Percentiles rank a stretch among this genome's conserved stretches.
phyloP scores from a whole-genome alignment of 2,113 vertebrate genomes.

The Abramis brama region DNA sequence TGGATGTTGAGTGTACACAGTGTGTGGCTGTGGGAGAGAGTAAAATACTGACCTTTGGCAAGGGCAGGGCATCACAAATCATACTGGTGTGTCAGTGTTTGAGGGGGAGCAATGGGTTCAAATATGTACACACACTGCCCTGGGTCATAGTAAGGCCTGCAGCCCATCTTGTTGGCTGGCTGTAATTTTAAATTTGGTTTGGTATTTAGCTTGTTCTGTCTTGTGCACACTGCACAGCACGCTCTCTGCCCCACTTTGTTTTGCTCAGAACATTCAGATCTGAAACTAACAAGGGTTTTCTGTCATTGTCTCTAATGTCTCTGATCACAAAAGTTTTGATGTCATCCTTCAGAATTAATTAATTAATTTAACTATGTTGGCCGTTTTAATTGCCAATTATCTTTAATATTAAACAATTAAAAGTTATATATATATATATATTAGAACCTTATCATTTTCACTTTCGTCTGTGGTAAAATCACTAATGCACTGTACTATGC shows the following conservation, averaged over 20 bases:
- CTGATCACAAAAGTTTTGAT: background rate
- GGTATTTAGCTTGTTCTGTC: background rate
- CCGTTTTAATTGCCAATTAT: background rate
- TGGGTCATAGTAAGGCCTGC: background rate
- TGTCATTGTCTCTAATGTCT: background rate
- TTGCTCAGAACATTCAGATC: background rate
- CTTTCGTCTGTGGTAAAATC: no score
- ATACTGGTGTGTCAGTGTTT: background rate
- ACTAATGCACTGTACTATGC: background rate
- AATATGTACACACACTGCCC: background rate
- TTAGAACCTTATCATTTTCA: no score
- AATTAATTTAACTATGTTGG: no score
- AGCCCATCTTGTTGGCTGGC: background rate
- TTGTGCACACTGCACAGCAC: background rate
- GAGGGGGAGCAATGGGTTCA: slow-evolving; percentile 2
- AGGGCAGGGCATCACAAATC: slow-evolving; percentile 24
- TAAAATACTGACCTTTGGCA: slow-evolving; percentile 13
- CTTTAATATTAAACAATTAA: background rate
- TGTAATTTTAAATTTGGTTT: background rate
- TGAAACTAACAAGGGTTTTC: background rate
- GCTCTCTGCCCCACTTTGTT: background rate
- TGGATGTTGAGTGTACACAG: background rate
- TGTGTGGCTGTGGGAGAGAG: background rate
- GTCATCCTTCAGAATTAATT: background rate
- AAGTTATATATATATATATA: no score